Evolutionary conservation across 2,797 vertebrate species (phyloP).

Genomic region (Spizella passerina): DNA sequence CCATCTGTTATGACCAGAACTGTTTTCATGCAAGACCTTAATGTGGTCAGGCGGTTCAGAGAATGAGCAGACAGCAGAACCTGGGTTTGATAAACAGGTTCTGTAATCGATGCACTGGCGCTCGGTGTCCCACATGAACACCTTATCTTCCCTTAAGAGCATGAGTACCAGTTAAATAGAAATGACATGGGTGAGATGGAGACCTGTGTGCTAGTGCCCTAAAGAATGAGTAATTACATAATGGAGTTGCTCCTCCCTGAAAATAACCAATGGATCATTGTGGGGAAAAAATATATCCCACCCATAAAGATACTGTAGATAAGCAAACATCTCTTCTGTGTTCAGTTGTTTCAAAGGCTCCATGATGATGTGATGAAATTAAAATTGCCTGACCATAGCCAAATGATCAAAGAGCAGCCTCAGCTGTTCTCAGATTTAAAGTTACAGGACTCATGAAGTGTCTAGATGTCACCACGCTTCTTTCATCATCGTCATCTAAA

Average conservation of each 20-base stretch:
- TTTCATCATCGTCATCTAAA: neutral
- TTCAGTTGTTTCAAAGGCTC: neutral
- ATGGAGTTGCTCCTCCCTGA: slow-evolving; percentile 25
- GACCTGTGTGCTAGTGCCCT: slow-evolving; percentile 28
- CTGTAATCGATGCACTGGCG: neutral
- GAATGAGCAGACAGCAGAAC: neutral
- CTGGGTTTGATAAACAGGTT: slow-evolving; percentile 27
- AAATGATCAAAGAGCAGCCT: slow-evolving; percentile 22
- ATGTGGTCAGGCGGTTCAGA: neutral
- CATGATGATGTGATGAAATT: neutral
- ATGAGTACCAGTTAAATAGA: neutral
- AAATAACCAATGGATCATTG: slow-evolving; percentile 28
- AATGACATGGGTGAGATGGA: slow-evolving; percentile 2
- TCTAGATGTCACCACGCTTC: neutral
- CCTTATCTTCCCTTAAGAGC: neutral
- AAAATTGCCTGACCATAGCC: slow-evolving; percentile 1
- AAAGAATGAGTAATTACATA: neutral
- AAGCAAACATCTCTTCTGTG: neutral
- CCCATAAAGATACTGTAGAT: neutral
- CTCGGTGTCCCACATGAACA: neutral
- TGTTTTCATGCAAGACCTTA: neutral
- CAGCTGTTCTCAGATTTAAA: slow-evolving; percentile 23
- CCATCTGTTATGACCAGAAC: neutral
- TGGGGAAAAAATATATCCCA: neutral
- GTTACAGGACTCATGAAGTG: neutral